Evolutionary conservation across 2,113 vertebrate genomes (phyloP).

Genomic region (Petaurus breviceps): DNA sequence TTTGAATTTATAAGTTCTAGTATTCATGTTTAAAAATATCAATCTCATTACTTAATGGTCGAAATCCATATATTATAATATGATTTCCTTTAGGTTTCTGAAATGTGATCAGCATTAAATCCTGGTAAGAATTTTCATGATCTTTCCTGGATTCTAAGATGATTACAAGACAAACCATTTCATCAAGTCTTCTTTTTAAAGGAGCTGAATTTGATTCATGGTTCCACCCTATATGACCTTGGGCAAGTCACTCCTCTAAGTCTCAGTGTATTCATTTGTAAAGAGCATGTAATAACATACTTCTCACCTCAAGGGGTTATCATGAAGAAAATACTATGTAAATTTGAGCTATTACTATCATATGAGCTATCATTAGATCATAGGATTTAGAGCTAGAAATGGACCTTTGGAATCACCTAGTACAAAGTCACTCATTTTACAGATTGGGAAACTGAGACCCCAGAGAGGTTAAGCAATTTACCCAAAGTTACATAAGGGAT

Average conservation of each 20-base stretch:
- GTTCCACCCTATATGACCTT: neutral
- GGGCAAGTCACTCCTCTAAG: neutral
- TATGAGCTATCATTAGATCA: too few relatives aligned
- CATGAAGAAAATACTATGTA: neutral
- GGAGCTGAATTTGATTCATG: neutral
- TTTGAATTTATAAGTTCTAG: neutral
- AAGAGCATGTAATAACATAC: neutral
- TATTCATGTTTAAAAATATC: neutral
- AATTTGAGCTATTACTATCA: neutral
- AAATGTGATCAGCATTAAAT: neutral
- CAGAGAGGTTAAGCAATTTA: neutral
- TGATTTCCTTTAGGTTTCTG: neutral
- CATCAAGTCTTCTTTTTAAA: neutral
- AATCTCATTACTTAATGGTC: neutral
- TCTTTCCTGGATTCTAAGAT: neutral
- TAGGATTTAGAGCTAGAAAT: neutral
- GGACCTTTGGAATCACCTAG: neutral
- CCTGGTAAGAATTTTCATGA: neutral
- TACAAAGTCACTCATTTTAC: neutral
- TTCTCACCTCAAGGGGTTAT: neutral
- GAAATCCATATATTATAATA: neutral
- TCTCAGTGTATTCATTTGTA: neutral
- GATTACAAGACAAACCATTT: neutral
- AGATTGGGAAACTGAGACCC: neutral
- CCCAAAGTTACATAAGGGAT: neutral